A percentile compares a stretch with the other conserved stretches of the same genome.
Conservation (phyloP, 37 sponge, comb jelly and placozoan genomes). For the Tethya wilhelma region DNA sequence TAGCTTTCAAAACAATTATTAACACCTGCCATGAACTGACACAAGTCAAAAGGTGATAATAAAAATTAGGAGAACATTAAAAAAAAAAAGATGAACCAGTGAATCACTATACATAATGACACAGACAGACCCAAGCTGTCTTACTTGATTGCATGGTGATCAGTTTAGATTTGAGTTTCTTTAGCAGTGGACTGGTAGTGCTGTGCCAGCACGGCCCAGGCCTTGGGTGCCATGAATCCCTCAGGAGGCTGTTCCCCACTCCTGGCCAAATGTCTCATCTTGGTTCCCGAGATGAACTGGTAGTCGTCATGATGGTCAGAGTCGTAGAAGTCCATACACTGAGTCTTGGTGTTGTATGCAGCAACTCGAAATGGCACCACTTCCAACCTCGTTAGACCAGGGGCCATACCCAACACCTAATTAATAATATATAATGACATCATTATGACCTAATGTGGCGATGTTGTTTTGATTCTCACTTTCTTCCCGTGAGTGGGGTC, state of each 20-base stretch:
- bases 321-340: conserved; percentile 90
- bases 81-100: too few relatives aligned
- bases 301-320: conserved; percentile 84
- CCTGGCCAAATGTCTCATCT: conserved; percentile 94
- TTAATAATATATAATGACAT: not conserved
- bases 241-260: conserved; percentile 87
- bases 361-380: conserved; percentile 97
- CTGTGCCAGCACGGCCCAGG: too few relatives aligned
- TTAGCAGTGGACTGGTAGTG: too few relatives aligned
- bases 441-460: too few relatives aligned
- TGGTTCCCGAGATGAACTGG: conserved; percentile 96
- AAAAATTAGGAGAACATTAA: too few relatives aligned
- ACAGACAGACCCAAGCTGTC: too few relatives aligned
- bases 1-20: too few relatives aligned
- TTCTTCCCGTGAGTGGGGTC: conserved; percentile 93
- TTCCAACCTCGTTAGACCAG: conserved; percentile 89
- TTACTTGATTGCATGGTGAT: too few relatives aligned
- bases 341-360: conserved; percentile 93
- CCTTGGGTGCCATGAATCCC: conserved; percentile 97
- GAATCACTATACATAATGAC: too few relatives aligned
- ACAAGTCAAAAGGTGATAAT: too few relatives aligned
- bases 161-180: too few relatives aligned
- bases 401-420: conserved; percentile 94
- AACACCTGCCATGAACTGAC: too few relatives aligned
- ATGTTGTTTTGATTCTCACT: conserved; percentile 42